Evolutionary conservation across 1,140 invertebrate species (phyloP), one percentile per base, ranked within the genome.

Genomic region (Drosophila setifemur): DNA sequence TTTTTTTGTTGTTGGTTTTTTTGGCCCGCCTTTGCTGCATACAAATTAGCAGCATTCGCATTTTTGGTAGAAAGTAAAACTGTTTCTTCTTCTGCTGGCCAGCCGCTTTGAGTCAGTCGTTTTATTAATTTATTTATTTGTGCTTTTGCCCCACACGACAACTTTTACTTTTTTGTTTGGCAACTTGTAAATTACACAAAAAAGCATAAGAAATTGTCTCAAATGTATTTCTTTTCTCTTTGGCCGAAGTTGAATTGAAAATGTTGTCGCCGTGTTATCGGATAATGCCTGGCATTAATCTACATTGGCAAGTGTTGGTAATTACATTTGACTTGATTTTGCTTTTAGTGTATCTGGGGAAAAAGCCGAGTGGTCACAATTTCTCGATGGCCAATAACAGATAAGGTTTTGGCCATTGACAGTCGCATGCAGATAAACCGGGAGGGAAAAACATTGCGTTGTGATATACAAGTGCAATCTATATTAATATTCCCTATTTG

Each of bases 21-120:
- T 58, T 71, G 58, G 35, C 53, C 64, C 71, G 55, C 78, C 72
- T 52, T 45, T 61, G 69, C 55, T 81, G 79, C 81, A 86, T 85
- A 85, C 79, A 86, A 85, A 85, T 85, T 85, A 85, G 76, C 75
- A 69, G 48, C 54, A 75, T 85, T 86, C 79, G 81, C 81, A 86
- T 86, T 75, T 85, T 81, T 73, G 79, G 75, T 85, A 85, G 79
- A 85, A 85, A 85, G 79, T 85, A 85, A 85, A 86, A 86, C 81
- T 86, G 74, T 79, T 72, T 82, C 73, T 77, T 57, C 29, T 67
- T 57, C 63, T 49, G 19, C 14, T 31, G 29, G 18, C 16, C 21
- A n/a, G 44, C 55, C 23, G 23, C n/a, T 60, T 64, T 31, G 33
- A 50, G 42, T 66, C 25, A 31, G 57, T 52, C 26, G 58, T 49